Conservation (phyloP, 1,140 invertebrate genomes). For the Drosophila lacertosa region DNA sequence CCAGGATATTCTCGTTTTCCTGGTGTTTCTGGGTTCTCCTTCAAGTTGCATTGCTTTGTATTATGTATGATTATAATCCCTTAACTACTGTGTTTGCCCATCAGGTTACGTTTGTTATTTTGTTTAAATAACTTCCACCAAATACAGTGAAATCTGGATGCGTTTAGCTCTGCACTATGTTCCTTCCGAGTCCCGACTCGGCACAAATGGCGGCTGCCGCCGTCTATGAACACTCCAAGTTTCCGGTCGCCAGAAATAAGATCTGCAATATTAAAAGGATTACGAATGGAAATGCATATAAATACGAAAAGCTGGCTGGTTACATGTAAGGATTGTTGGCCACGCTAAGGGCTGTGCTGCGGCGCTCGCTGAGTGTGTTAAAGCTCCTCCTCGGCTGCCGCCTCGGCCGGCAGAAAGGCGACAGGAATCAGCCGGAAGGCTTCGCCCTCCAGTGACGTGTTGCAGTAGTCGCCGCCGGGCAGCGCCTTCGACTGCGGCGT, state of each 20-base stretch:
- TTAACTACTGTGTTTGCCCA: too few relatives aligned
- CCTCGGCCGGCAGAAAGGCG: conserved; percentile 18
- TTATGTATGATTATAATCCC: too few relatives aligned
- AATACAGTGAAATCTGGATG: too few relatives aligned
- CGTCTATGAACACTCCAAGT: background rate
- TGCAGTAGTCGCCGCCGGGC: conserved; percentile 15
- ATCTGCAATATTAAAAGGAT: background rate
- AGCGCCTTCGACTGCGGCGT: conserved; percentile 16
- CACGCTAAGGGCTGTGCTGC: background rate
- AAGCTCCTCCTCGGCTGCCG: conserved; percentile 1
- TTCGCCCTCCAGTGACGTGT: conserved; percentile 30
- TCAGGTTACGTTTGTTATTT: too few relatives aligned
- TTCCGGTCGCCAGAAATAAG: background rate
- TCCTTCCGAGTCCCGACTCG: background rate
- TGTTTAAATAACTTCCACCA: too few relatives aligned
- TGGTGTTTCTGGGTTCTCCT: too few relatives aligned
- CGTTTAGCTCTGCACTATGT: background rate
- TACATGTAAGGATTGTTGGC: background rate
- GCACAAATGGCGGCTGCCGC: conserved; percentile 2
- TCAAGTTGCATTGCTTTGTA: too few relatives aligned
- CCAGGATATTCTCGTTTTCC: background rate
- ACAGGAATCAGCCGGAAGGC: conserved; percentile 39
- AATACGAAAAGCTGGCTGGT: background rate
- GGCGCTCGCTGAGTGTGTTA: background rate
- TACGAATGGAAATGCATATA: too few relatives aligned